Conservation (phyloP, 2,113 vertebrate genomes). For the Pseudopodoces humilis region DNA sequence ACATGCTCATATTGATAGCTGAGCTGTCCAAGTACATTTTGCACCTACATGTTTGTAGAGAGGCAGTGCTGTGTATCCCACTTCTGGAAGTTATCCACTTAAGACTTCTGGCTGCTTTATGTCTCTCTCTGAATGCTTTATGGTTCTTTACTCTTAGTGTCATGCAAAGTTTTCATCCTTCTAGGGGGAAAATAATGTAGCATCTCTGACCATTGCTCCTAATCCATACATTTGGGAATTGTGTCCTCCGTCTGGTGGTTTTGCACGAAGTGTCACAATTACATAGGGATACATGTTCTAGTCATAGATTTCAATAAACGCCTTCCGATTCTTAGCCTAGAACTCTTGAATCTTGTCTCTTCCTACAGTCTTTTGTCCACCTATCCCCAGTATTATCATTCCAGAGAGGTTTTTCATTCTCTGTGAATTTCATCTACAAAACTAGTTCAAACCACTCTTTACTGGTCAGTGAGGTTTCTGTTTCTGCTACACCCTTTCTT, state of each 20-base stretch:
- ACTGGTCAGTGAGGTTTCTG: background rate
- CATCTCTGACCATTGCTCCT: background rate
- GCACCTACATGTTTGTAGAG: background rate
- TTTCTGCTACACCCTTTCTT: background rate
- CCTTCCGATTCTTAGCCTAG: background rate
- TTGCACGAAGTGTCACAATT: background rate
- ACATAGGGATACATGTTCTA: background rate
- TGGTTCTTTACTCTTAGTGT: background rate
- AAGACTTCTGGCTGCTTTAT: background rate
- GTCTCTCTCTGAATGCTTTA: background rate
- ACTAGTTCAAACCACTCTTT: background rate
- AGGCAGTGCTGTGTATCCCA: accelerated
- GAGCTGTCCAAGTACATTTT: background rate
- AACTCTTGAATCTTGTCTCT: background rate
- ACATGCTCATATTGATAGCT: background rate
- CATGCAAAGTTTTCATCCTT: background rate
- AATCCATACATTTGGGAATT: background rate
- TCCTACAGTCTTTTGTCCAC: background rate
- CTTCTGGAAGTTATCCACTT: background rate
- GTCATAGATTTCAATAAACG: background rate
- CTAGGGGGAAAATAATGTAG: background rate
- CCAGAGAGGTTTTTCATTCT: background rate
- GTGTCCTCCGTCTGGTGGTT: background rate
- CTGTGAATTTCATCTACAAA: background rate
- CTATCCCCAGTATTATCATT: background rate